A percentile compares a stretch with the other conserved stretches of the same genome.
Evolutionary conservation across 1,140 invertebrate species (phyloP).

Genomic region (Rhyacophila brunnea): DNA sequence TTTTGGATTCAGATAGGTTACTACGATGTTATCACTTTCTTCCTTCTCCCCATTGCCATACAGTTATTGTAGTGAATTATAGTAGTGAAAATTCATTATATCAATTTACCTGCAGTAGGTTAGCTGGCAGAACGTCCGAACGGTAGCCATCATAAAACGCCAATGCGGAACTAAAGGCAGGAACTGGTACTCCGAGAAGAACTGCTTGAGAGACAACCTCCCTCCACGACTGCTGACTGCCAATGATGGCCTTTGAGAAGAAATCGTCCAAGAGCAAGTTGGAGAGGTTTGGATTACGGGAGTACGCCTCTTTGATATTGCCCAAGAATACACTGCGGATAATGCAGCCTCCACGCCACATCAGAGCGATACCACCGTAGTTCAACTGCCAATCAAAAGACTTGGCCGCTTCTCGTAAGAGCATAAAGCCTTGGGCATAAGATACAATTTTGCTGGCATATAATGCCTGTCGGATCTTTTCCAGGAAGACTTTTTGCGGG

Average conservation of each 20-base stretch:
- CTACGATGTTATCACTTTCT: no score
- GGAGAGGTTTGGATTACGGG: slow-evolving; percentile 83
- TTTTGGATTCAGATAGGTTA: no score
- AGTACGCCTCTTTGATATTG: slow-evolving; percentile 95
- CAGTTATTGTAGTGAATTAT: no score
- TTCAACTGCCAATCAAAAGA: slow-evolving; percentile 92
- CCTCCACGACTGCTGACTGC: slow-evolving; percentile 74
- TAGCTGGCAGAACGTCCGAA: slow-evolving; percentile 78
- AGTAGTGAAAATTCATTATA: no score
- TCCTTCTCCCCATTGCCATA: no score
- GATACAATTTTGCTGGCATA: slow-evolving; percentile 99
- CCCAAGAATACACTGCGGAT: slow-evolving; percentile 95
- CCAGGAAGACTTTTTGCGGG: slow-evolving; percentile 70
- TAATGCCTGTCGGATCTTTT: slow-evolving; percentile 75
- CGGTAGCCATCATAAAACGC: slow-evolving; percentile 98
- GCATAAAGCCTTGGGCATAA: slow-evolving; percentile 99
- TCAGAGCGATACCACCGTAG: slow-evolving; percentile 96
- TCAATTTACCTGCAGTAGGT: slow-evolving; percentile 68
- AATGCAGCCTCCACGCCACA: slow-evolving; percentile 99
- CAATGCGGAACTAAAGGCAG: slow-evolving; percentile 88
- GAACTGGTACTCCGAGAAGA: slow-evolving; percentile 84
- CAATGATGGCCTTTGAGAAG: slow-evolving; percentile 82
- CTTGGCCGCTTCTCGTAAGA: slow-evolving; percentile 90
- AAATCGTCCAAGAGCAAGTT: slow-evolving; percentile 96
- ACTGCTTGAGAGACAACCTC: slow-evolving; percentile 65